Base-by-base conservation (phyloP, 2,888 invertebrate species). In the Chirona hameri region DNA sequence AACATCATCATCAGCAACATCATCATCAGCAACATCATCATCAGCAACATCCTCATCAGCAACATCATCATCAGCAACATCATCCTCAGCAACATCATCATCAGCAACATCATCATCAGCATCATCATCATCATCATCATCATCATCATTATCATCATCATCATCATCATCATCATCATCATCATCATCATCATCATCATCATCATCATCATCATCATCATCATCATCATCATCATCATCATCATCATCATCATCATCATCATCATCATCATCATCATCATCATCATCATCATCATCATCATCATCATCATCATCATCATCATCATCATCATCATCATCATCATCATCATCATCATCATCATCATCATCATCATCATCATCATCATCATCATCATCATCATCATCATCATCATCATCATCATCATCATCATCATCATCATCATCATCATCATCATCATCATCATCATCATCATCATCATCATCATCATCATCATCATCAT, bases 221-320 rank as follows among this genome's bases (percentile, higher is more conserved):
- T 57, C 14, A 39, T 80, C 12, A 80, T 3, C 14, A 80, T 80
- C n/a, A 80, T 15, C 46, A 39, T 39, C 46, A 80, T 80, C 12
- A 80, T 39, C 12, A 80, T 27, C 10, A 80, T 31, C 46, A 80
- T 80, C 1, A 80, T 39, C 46, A 80, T 80, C 46, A 46, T 80
- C 46, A 80, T 80, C 0, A 80, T 12, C 46, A 48, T 80, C 46
- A 48, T 80, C n/a, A 48, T 31, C 46, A 48, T 80, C 46, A 57
- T 39, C 31, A 48, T 80, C 46, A 80, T 80, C 46, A 80, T 80
- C n/a, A 80, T 80, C 46, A 39, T 39, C 4, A 39, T 3, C 46
- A 39, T 80, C 12, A 80, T 3, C 52, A 81, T n/a, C n/a, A 14
- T 52, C n/a, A 52, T 52, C 55, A 81, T 27, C 81, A 81, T 81